Evolutionary conservation across 92 coral and sea anemone genomes (phyloP).

Genomic region (Parazoanthus swiftii): DNA sequence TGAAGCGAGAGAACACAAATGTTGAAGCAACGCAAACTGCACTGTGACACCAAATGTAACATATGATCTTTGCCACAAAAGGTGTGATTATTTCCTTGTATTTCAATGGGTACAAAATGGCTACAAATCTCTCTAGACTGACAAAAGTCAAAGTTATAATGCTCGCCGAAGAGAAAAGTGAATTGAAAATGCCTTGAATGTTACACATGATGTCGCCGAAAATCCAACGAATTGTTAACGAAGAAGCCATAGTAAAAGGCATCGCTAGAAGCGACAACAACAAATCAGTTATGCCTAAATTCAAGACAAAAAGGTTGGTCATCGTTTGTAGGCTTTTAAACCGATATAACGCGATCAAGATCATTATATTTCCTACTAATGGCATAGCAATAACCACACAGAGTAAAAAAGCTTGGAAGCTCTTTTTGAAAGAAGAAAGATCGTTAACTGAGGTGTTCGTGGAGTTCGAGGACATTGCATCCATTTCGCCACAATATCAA

Average conservation of each 20-base stretch:
- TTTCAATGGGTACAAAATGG: slow-evolving; percentile 70
- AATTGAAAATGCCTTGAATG: slow-evolving; percentile 61
- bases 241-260: slow-evolving; percentile 83
- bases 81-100: slow-evolving; percentile 70
- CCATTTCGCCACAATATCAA: too few relatives aligned
- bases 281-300: slow-evolving; percentile 72
- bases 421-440: slow-evolving; percentile 30
- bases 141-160: slow-evolving; percentile 74
- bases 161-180: slow-evolving; percentile 80
- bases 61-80: slow-evolving; percentile 44
- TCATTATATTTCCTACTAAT: slow-evolving; percentile 61
- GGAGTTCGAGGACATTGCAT: not conserved
- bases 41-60: slow-evolving; percentile 72
- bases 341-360: slow-evolving; percentile 66
- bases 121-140: slow-evolving; percentile 77
- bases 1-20: slow-evolving; percentile 60
- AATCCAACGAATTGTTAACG: slow-evolving; percentile 68
- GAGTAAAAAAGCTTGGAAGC: slow-evolving; percentile 59
- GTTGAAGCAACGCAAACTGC: slow-evolving; percentile 59
- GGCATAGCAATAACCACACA: slow-evolving; percentile 62
- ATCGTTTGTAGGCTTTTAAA: slow-evolving; percentile 68
- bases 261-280: slow-evolving; percentile 66
- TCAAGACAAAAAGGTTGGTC: slow-evolving; percentile 82
- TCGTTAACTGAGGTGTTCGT: slow-evolving; percentile 14
- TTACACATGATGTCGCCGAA: slow-evolving; percentile 77